Evolutionary conservation across 2,797 vertebrate species (phyloP), one percentile per base, ranked within the genome.

Genomic region (Taenioides sp.): DNA sequence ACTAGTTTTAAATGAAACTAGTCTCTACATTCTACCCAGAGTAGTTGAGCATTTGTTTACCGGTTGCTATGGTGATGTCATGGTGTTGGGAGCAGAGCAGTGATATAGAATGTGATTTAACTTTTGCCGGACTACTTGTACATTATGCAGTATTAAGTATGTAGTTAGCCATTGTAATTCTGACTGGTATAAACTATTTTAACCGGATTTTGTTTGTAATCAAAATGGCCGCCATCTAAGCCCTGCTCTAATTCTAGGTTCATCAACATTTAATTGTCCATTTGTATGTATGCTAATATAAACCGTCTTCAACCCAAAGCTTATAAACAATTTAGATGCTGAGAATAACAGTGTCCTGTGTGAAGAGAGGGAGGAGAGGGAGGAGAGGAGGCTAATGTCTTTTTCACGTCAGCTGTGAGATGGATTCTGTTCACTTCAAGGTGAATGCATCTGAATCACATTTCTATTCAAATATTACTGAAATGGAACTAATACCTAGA

Each of bases 391-490:
- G 67, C 68, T 78, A 80, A 83, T 80, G 80, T 70, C 86, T 79
- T 76, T 88, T 87, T 84, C 77, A 73, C 81, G 80, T 80, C 83
- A 79, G 81, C 82, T 37, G 57, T 63, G 57, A 82, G 78, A 84
- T 82, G 71, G 80, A 84, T 83, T 79, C 73, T 65, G 61, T 79
- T 91, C 79, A 81, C 77, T 89, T 90, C 78, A 83, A 87, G 82
- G 87, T 88, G 86, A 91, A 89, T 65, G 76, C 72, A 74, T 88
- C 85, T 89, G 77, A 82, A 70, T 83, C 58, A 83, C 83, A 87
- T 91, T 91, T 87, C 84, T 72, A 88, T 90, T 85, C 80, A 80
- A 76, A 89, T 85, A 78, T 88, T 85, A 86, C 74, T 88, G 80
- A 82, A 78, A 90, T 87, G 82, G 81, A 91, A 92, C 86, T 87